Evolutionary conservation across 2,113 vertebrate genomes (phyloP).

Genomic region (Takifugu flavidus): DNA sequence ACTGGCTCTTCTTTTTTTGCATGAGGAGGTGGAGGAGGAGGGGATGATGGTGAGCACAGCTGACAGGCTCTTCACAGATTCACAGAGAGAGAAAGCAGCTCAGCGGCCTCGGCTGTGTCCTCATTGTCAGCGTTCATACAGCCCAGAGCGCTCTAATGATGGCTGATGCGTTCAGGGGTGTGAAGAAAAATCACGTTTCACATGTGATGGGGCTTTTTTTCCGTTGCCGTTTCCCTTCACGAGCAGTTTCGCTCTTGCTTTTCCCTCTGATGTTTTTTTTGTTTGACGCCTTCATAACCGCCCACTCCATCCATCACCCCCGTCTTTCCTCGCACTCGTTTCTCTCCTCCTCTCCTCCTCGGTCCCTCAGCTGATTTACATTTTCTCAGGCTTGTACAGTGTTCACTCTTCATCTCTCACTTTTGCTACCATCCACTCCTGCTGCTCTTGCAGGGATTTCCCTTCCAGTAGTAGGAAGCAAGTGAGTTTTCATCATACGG

Average conservation of each 20-base stretch:
- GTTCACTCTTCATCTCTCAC: neutral
- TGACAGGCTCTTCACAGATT: constrained; percentile 50
- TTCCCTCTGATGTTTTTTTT: constrained; percentile 25
- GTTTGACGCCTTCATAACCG: constrained; percentile 64
- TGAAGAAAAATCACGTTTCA: neutral
- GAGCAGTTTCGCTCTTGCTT: neutral
- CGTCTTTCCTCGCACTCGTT: constrained; percentile 2
- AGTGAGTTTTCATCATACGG: no score
- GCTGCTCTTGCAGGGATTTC: constrained; percentile 12
- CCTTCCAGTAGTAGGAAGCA: neutral
- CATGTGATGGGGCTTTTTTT: neutral
- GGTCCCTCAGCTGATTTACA: constrained; percentile 46
- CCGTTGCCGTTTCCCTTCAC: neutral
- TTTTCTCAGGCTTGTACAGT: constrained; percentile 24
- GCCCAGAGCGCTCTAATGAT: constrained; percentile 10
- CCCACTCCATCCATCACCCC: constrained; percentile 56
- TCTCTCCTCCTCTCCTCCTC: constrained; percentile 17
- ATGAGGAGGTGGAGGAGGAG: constrained; percentile 26
- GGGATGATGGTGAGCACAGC: constrained; percentile 45
- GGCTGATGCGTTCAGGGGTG: constrained; percentile 39
- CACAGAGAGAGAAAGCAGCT: constrained; percentile 37
- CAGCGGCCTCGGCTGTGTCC: constrained; percentile 4
- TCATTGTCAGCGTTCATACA: constrained; percentile 2
- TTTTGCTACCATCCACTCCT: neutral
- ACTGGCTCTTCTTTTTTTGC: neutral